These are phyloP conservation scores for Nasua narica DNA, from an alignment of 2,797 vertebrate species.

Conservation along the genomic window DNA sequence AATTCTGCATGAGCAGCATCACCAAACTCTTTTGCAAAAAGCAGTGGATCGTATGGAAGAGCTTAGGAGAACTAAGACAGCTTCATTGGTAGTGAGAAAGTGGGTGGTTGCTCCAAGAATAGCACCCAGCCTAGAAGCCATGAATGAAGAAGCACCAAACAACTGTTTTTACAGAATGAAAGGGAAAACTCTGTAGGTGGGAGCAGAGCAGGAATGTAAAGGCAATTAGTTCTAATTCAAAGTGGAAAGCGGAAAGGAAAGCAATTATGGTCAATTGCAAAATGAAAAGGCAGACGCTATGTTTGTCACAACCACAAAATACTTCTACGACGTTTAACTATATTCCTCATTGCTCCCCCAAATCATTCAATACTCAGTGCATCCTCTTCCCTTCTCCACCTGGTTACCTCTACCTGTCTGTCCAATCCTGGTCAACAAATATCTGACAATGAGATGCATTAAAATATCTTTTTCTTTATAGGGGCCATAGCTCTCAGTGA, in stretches of 20 bases:
- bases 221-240: conserved; percentile 31
- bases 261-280: neutral
- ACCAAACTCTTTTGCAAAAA: neutral
- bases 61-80: neutral
- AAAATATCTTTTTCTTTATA: neutral
- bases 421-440: neutral
- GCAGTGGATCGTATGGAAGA: neutral
- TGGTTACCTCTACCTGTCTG: neutral
- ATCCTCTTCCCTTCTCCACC: neutral
- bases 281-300: neutral
- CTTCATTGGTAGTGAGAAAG: conserved; percentile 18
- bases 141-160: conserved; percentile 31
- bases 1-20: neutral
- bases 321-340: neutral
- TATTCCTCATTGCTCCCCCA: neutral
- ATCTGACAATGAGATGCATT: neutral
- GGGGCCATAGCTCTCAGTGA: neutral
- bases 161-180: conserved; percentile 25
- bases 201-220: neutral
- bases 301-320: neutral
- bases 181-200: conserved; percentile 33
- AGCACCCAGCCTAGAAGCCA: conserved; percentile 37
- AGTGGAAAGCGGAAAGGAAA: neutral
- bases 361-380: neutral
- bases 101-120: conserved; percentile 44